These are phyloP conservation scores for Oxyura jamaicensis DNA, from an alignment of 2,113 vertebrate genomes.

Conservation along the genomic window DNA sequence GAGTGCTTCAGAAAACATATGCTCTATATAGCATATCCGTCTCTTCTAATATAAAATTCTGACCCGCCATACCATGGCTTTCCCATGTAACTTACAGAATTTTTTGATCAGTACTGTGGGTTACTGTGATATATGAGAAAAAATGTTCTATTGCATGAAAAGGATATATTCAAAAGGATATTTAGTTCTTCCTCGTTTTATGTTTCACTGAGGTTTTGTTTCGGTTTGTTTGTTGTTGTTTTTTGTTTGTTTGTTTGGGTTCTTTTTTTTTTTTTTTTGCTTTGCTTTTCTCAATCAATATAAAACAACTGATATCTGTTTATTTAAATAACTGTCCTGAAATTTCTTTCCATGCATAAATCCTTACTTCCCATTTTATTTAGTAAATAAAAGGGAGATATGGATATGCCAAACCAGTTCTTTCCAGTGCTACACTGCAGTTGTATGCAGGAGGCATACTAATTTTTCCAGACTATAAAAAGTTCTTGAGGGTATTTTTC, in stretches of 20 bases:
- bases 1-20: background rate
- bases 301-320: background rate
- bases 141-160: background rate
- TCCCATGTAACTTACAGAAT: background rate
- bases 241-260: background rate
- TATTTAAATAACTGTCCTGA: background rate
- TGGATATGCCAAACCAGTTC: background rate
- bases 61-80: background rate
- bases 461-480: constrained; percentile 26
- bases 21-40: background rate
- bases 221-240: background rate
- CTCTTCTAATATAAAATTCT: background rate
- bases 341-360: background rate
- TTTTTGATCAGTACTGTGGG: background rate
- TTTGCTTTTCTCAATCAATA: background rate
- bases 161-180: background rate
- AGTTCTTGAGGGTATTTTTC: background rate
- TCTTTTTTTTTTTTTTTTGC: background rate
- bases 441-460: constrained; percentile 25
- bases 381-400: constrained; percentile 14
- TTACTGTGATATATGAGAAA: background rate
- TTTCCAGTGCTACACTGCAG: constrained; percentile 43
- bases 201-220: background rate
- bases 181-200: background rate
- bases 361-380: constrained; percentile 13